Conservation (phyloP, 2,888 invertebrate genomes). For the Sarcophaga variegata region DNA sequence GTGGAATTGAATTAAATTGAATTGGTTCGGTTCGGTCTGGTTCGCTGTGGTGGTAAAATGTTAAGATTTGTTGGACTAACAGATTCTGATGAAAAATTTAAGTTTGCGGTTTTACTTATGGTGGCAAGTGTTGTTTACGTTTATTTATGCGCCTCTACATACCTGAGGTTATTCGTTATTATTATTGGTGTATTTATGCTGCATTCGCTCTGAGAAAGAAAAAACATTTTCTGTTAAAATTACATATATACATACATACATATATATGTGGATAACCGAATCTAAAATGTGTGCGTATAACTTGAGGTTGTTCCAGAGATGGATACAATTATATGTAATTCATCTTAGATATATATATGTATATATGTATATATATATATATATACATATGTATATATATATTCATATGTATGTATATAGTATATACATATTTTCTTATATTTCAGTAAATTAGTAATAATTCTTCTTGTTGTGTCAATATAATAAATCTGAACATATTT, state of each 20-base stretch:
- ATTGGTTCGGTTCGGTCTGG: slow-evolving; percentile 11
- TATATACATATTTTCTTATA: no score
- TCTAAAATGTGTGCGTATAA: background rate
- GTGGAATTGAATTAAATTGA: background rate
- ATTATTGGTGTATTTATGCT: background rate
- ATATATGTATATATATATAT: no score
- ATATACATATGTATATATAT: no score
- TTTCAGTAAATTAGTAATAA: no score
- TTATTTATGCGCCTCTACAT: background rate
- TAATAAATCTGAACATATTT: no score
- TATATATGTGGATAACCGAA: background rate
- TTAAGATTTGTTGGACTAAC: slow-evolving; percentile 14
- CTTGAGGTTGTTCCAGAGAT: no score
- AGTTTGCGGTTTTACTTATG: slow-evolving; percentile 17
- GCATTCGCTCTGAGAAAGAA: background rate
- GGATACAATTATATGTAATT: no score
- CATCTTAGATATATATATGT: no score
- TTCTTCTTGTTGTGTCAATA: no score
- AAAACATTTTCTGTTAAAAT: background rate
- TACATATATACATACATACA: background rate
- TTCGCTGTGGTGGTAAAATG: slow-evolving; percentile 24
- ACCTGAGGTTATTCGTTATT: no score
- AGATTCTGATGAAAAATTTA: background rate
- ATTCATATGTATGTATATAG: no score
- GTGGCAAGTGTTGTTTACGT: slow-evolving; percentile 11